Evolutionary conservation across 2,797 vertebrate genomes (phyloP), one percentile per base, ranked within the genome.

Genomic region (Ataeniobius toweri): DNA sequence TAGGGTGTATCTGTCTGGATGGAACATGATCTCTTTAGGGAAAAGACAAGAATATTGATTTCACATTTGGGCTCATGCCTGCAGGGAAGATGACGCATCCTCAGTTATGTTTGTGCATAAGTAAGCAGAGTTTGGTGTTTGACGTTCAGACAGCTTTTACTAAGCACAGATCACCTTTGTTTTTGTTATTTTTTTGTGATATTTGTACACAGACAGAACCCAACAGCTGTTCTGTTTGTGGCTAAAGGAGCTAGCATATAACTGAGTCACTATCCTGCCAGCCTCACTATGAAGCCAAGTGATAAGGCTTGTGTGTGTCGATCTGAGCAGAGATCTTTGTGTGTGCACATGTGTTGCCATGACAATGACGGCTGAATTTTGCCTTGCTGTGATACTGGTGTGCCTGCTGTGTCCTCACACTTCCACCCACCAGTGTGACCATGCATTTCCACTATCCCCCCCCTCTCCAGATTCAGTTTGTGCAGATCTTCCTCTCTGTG

Each of bases 41-140:
- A 85, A 80, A 63, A 83, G 82, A 92, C 91, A 86, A 90, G 85
- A 85, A 88, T 91, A 92, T 93, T 77, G 90, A 94, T 93, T 93
- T 89, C 85, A 85, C 88, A 81, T 90, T 89, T 89, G 89, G 88
- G 70, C 85, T 0, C 5, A 58, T 79, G 85, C 87, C 86, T 65
- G 80, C 36, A 77, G 83, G 50, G 18, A 78, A 28, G 85, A 86
- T 81, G 86, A 89, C 73, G 82, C 88, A 89, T 89, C 86, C 82
- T 82, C 61, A 6, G 53, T 56, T 46, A 68, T 50, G 79, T 86
- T n/a, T 69, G 65, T 8, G 75, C 28, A 67, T 6, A 12, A 68
- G 16, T 0, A 24, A 63, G 68, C 28, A 10, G 4, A 56, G 39
- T 18, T 53, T 9, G 7, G 31, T 31, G 56, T 41, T 76, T 24